phyloP scores from a whole-genome alignment of 92 coral and sea anemone species.

The Blastomussa wellsi region DNA sequence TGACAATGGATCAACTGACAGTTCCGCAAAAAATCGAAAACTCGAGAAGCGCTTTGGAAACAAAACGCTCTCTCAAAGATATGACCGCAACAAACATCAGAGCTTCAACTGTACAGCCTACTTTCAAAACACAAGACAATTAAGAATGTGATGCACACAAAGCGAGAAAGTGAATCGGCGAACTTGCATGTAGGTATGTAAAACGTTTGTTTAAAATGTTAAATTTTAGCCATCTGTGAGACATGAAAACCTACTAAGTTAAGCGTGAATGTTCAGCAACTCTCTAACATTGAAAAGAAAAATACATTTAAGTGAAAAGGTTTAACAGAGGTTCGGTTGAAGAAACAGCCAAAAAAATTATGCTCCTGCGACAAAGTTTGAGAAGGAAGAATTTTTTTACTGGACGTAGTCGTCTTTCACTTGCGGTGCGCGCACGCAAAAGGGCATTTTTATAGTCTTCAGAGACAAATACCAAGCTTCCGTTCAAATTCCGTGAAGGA shows the following conservation, averaged over 20 bases:
- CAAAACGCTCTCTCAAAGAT: not conserved
- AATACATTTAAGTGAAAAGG: not conserved
- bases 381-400: too few species aligned
- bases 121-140: not conserved
- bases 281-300: not conserved
- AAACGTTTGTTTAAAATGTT: not conserved
- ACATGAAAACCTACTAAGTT: not conserved
- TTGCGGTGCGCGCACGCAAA: not conserved
- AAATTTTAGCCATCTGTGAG: not conserved
- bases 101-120: not conserved
- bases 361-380: not conserved
- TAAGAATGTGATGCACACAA: not conserved
- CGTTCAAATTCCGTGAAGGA: too few species aligned
- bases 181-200: not conserved
- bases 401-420: not conserved
- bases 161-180: not conserved
- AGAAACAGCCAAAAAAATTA: not conserved
- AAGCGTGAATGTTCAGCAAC: not conserved
- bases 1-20: conserved; percentile 15
- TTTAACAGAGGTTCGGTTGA: too few species aligned
- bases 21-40: not conserved
- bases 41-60: not conserved
- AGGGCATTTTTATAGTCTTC: not conserved
- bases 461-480: not conserved
- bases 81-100: not conserved